Evolutionary conservation across 2,888 invertebrate species (phyloP).

Genomic region (Merodon equestris): DNA sequence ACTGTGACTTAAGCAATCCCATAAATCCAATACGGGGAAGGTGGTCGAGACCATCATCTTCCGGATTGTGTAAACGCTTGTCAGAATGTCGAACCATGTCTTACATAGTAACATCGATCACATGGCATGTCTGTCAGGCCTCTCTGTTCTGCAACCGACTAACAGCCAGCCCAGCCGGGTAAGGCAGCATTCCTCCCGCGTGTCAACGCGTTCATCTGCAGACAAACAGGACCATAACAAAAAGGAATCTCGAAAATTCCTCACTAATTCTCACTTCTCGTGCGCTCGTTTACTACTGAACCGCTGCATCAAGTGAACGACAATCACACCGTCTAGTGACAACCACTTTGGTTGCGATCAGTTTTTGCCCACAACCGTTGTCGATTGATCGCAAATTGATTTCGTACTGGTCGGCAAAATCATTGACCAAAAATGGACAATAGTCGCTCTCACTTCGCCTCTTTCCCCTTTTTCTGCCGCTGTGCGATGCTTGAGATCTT

Average conservation of each 20-base stretch:
- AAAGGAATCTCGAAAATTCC: conserved; percentile 63
- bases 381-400: conserved; percentile 69
- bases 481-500: conserved; percentile 60
- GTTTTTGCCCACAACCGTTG: conserved; percentile 40
- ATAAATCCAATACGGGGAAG: conserved; percentile 27
- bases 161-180: neutral
- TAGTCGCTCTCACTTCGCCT: conserved; percentile 36
- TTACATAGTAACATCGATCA: conserved; percentile 47
- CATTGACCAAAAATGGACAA: conserved; percentile 68
- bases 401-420: conserved; percentile 63
- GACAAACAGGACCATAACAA: conserved; percentile 9
- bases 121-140: neutral
- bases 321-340: neutral
- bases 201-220: conserved; percentile 56
- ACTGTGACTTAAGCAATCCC: conserved; percentile 37
- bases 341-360: conserved; percentile 41
- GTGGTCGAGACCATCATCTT: neutral
- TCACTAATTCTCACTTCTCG: conserved; percentile 67
- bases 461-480: conserved; percentile 14
- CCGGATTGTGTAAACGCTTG: no score
- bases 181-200: conserved; percentile 41
- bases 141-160: neutral
- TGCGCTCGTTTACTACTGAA: conserved; percentile 31
- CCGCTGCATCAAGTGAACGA: no score
- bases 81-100: conserved; percentile 7